A percentile compares a stretch with the other conserved stretches of the same genome.
phyloP scores from a whole-genome alignment of 2,113 vertebrate genomes.

The Onychorhynchus coronatus region DNA sequence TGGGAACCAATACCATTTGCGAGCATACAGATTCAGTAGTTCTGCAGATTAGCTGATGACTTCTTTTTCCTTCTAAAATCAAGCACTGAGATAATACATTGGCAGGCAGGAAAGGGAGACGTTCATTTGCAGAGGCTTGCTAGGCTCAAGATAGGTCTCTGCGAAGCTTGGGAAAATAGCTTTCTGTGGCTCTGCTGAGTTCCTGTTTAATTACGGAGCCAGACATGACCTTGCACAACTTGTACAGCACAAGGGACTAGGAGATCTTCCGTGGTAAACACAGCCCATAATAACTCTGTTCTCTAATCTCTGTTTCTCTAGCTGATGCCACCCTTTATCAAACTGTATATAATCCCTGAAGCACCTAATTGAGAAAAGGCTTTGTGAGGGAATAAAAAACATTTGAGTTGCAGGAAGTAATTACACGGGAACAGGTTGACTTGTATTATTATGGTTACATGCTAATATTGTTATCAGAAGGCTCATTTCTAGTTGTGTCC shows the following conservation, averaged over 20 bases:
- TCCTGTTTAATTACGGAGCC: conserved; percentile 39
- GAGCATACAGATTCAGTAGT: not conserved
- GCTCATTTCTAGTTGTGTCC: not conserved
- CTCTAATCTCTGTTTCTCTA: not conserved
- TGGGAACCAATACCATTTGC: not conserved
- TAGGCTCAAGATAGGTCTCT: not conserved
- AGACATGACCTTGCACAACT: not conserved
- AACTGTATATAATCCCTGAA: not conserved
- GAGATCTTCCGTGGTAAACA: not conserved
- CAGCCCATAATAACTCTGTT: not conserved
- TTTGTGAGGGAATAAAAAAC: not conserved
- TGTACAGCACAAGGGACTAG: not conserved
- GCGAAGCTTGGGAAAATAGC: conserved; percentile 3
- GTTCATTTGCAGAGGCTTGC: not conserved
- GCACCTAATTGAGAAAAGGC: not conserved
- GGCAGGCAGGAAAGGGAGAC: not conserved
- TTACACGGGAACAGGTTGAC: not conserved
- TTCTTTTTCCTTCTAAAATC: not conserved
- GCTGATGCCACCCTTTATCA: not conserved
- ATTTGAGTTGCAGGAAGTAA: not conserved
- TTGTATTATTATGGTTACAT: not conserved
- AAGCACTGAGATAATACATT: not conserved
- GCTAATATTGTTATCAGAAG: not conserved
- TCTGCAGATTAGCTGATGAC: not conserved
- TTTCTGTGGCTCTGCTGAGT: conserved; percentile 22